Percentiles rank a stretch among this genome's conserved stretches.
Conservation (phyloP, 30 jellyfish, hydroid and myxozoan genomes). For the Morbakka virulenta region DNA sequence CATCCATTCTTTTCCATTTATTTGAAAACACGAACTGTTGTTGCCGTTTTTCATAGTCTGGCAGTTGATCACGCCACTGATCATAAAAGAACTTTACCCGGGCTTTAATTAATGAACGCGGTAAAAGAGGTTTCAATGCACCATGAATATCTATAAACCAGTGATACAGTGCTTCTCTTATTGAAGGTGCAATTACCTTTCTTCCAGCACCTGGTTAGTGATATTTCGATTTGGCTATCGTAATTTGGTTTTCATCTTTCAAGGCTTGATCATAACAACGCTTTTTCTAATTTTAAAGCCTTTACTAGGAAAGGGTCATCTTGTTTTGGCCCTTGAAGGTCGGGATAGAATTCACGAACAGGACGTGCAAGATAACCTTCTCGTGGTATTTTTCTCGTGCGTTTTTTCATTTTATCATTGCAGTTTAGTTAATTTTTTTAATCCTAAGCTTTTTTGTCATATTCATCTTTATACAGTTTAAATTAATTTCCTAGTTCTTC, state of each 20-base stretch:
- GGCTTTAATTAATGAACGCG: slow-evolving; percentile 26
- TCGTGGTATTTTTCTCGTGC: slow-evolving; percentile 10
- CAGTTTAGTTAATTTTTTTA: not conserved
- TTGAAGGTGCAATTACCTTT: too few species aligned
- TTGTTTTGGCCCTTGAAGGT: slow-evolving; percentile 10
- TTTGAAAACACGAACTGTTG: slow-evolving; percentile 14
- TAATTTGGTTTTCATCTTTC: not conserved
- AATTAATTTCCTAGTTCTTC: slow-evolving; percentile 4
- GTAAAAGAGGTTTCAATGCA: slow-evolving; percentile 28
- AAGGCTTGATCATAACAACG: slow-evolving; percentile 8
- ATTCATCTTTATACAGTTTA: not conserved
- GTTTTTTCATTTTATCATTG: slow-evolving; percentile 17
- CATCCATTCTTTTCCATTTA: slow-evolving; percentile 37
- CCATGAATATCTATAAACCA: slow-evolving; percentile 42
- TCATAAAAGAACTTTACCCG: too few species aligned
- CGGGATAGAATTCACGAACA: slow-evolving; percentile 46
- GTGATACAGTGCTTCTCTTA: slow-evolving; percentile 31
- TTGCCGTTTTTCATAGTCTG: slow-evolving; percentile 33
- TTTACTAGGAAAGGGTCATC: slow-evolving; percentile 17
- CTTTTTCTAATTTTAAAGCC: slow-evolving; percentile 40
- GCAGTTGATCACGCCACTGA: slow-evolving; percentile 35
- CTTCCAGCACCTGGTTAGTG: too few species aligned
- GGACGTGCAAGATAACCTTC: slow-evolving; percentile 49
- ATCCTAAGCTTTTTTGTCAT: slow-evolving; percentile 22
- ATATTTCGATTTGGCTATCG: slow-evolving; percentile 8